Evolutionary conservation across 64 coral and sea anemone genomes (phyloP), one percentile per base, ranked within the genome.

Genomic region (Pocillopora damicornis): DNA sequence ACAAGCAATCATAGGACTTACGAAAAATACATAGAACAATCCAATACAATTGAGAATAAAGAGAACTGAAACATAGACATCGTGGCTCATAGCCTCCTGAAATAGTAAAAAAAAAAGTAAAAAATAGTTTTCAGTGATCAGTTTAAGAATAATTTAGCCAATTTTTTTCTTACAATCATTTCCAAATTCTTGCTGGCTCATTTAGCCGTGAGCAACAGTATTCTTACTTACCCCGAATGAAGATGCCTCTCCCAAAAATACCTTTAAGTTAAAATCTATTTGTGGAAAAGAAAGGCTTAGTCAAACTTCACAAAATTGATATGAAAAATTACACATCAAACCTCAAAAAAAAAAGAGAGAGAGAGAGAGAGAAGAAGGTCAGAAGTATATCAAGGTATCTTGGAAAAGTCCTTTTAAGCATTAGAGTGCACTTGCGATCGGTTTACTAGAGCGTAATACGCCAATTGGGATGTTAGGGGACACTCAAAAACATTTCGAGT

Each of bases 51-150:
- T 91, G 59, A 79, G 16, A 76, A 87, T 35, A 36, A 91, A 87
- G 25, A 91, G 75, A 78, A 81, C 75, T 35, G 83, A 79, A 1
- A 91, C 22, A 60, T 91, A 91, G 18, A 91, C 74, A 68, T 91
- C 90, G 15, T 87, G 83, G 37, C 90, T 75, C 81, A 91, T 86
- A 16, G 82, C 90, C 58, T 74, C 83, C 90, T 91, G n/a, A 4
- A 51, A 2, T 51, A 87, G 25, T 51, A 9, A 75, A 35, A 60
- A 30, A 66, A 61, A 37, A 37, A 75, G 6, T 14, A 68, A 63
- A 63, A 17, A 63, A 63, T 63, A 63, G 61, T 63, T 1, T 15
- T 17, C 2, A 15, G 61, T 17, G 16, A 13, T 63, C 15, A 77
- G 1, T 77, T 36, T 17, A 13, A 56, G 37, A 75, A 75, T 22